Evolutionary conservation across 2,113 vertebrate species (phyloP), one percentile per base, ranked within the genome.

Genomic region (Hemichromis elongatus): DNA sequence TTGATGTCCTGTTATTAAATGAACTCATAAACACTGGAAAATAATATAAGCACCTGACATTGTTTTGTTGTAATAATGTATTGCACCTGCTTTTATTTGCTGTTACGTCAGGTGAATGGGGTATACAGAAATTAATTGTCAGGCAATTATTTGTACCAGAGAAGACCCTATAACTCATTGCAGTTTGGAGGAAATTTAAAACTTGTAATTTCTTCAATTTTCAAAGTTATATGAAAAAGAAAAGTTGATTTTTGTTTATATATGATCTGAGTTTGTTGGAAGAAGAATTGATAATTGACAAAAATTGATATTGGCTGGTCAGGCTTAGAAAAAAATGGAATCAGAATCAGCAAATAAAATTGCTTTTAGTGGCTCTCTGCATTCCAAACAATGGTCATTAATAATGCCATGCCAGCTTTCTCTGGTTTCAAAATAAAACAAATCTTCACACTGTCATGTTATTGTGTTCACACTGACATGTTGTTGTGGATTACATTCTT

Each of bases 301-400:
- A 28, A 73, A 73, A 73, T 28, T 0, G 0, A 26, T 47, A 47
- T 28, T 18, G 1, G 24, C 8, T 2, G n/a, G 35, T 40, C 6
- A 37, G 59, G 6, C 30, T 63, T 21, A 14, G 35, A 40, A 14
- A 66, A 59, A 14, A 21, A 1, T 13, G 11, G 5, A 12, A 68
- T 68, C n/a, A 66, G 61, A 40, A 66, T 68, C 35, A 3, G 7
- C 21, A 9, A 68, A 68, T 40, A 42, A 24, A 24, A 63, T 12
- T 19, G 40, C n/a, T 2, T 21, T 0, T 21, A 40, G 35, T 68
- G 61, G n/a, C 24, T 11, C 40, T 28, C 0, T 28, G 0, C 40
- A 28, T 19, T 47, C 40, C 21, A 28, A 47, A 47, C 9, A 2
- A 75, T 7, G 37, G 21, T 50, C 42, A 3, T 26, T 50, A 53